Conservation (phyloP, 2,113 vertebrate genomes). For the Scomber scombrus region DNA sequence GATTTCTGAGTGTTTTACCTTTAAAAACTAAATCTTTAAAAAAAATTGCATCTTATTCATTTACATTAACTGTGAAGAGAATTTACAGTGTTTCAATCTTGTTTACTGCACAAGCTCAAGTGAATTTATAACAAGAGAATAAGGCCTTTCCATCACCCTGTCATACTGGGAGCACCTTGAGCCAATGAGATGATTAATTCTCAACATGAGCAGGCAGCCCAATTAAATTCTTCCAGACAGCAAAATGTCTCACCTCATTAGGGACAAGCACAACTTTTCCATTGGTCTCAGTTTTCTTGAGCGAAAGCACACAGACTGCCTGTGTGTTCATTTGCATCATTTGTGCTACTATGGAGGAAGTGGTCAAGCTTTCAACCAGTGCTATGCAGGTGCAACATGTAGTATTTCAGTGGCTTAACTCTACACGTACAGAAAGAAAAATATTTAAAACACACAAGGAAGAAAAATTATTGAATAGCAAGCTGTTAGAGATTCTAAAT, state of each 20-base stretch:
- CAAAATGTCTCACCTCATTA: conserved; percentile 52
- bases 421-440: neutral
- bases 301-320: neutral
- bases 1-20: too few relatives aligned
- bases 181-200: conserved; percentile 36
- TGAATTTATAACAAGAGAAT: conserved; percentile 9
- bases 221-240: conserved; percentile 66
- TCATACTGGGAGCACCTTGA: conserved; percentile 32
- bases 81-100: neutral
- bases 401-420: neutral
- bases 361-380: neutral
- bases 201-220: conserved; percentile 33
- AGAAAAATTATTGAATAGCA: too few relatives aligned
- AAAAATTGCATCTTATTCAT: neutral
- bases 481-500: neutral
- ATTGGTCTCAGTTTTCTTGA: conserved; percentile 32
- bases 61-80: neutral
- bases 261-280: conserved; percentile 30
- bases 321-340: conserved; percentile 46
- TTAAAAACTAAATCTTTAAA: neutral
- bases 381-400: conserved; percentile 8
- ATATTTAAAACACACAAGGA: too few relatives aligned
- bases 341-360: conserved; percentile 39
- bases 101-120: conserved; percentile 12
- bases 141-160: neutral